These are phyloP conservation scores for Falco peregrinus DNA, from an alignment of 2,797 vertebrate species.

Conservation along the genomic window DNA sequence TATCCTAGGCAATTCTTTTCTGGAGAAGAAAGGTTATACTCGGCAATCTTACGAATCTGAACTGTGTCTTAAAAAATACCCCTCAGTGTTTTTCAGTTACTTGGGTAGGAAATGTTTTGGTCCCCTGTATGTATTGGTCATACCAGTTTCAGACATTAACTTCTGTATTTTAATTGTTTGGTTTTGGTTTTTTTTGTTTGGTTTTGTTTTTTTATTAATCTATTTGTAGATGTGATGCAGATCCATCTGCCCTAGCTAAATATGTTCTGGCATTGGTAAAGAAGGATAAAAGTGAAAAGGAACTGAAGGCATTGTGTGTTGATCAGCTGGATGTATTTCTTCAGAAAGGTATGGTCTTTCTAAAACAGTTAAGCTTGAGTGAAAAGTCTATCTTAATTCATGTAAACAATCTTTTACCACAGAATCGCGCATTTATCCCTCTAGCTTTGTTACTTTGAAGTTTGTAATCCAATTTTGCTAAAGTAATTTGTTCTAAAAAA, in stretches of 20 bases:
- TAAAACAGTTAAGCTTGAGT: background rate
- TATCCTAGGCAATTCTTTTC: background rate
- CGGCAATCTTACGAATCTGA: background rate
- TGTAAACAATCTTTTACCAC: background rate
- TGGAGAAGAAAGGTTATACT: background rate
- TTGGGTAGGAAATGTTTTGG: background rate
- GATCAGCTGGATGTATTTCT: slow-evolving; percentile 99
- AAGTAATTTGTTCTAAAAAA: background rate
- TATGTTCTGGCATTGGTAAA: slow-evolving; percentile 99
- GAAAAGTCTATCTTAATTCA: background rate
- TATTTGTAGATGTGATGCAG: slow-evolving; percentile 92
- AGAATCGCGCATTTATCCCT: background rate
- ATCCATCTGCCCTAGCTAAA: slow-evolving; percentile 97
- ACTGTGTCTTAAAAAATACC: background rate
- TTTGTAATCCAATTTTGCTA: background rate
- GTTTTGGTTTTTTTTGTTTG: too few relatives aligned
- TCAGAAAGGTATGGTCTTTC: slow-evolving; percentile 88
- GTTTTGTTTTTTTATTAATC: background rate
- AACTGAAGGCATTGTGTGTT: slow-evolving; percentile 95
- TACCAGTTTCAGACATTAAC: background rate
- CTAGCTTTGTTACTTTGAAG: background rate
- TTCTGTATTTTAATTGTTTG: background rate
- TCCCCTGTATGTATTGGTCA: background rate
- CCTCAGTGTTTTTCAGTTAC: background rate
- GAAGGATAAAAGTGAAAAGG: slow-evolving; percentile 98